Evolutionary conservation across 2,113 vertebrate species (phyloP).

Genomic region (Dascyllus trimaculatus): DNA sequence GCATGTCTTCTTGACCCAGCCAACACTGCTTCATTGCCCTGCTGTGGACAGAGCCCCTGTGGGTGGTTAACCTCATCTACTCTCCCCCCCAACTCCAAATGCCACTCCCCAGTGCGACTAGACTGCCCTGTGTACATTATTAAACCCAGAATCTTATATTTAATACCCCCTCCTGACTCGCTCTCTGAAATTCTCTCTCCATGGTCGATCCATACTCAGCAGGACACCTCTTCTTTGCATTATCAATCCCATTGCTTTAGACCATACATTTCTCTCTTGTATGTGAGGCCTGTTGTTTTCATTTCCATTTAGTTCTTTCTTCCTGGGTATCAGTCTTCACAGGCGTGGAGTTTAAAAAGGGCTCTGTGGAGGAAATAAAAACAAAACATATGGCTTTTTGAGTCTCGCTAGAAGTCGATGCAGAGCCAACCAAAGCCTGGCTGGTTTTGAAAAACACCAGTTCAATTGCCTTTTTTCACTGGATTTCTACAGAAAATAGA

Average conservation of each 20-base stretch:
- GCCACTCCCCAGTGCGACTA: slow-evolving; percentile 63
- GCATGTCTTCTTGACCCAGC: slow-evolving; percentile 24
- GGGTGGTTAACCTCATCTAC: slow-evolving; percentile 65
- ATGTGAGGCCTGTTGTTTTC: slow-evolving; percentile 49
- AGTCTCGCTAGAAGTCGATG: slow-evolving; percentile 46
- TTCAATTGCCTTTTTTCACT: slow-evolving; percentile 39
- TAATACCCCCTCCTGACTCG: slow-evolving; percentile 24
- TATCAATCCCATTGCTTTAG: slow-evolving; percentile 57
- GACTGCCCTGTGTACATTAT: slow-evolving; percentile 66
- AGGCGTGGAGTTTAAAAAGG: slow-evolving; percentile 45
- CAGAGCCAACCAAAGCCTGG: slow-evolving; percentile 41
- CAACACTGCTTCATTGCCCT: slow-evolving; percentile 26
- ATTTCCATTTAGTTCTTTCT: slow-evolving; percentile 54
- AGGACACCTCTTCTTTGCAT: slow-evolving; percentile 40
- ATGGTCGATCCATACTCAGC: slow-evolving; percentile 52
- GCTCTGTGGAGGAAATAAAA: slow-evolving; percentile 23
- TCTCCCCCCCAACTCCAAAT: slow-evolving; percentile 59
- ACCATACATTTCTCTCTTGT: slow-evolving; percentile 26
- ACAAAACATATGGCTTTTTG: slow-evolving; percentile 37
- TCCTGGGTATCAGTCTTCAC: slow-evolving; percentile 50
- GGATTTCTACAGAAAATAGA: slow-evolving; percentile 39
- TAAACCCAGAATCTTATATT: slow-evolving; percentile 61
- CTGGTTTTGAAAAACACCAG: slow-evolving; percentile 37
- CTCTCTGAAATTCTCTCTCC: slow-evolving; percentile 6
- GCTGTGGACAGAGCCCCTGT: slow-evolving; percentile 56